Evolutionary conservation across 2,113 vertebrate genomes (phyloP), one percentile per base, ranked within the genome.

Genomic region (Ancistrus triradiatus): DNA sequence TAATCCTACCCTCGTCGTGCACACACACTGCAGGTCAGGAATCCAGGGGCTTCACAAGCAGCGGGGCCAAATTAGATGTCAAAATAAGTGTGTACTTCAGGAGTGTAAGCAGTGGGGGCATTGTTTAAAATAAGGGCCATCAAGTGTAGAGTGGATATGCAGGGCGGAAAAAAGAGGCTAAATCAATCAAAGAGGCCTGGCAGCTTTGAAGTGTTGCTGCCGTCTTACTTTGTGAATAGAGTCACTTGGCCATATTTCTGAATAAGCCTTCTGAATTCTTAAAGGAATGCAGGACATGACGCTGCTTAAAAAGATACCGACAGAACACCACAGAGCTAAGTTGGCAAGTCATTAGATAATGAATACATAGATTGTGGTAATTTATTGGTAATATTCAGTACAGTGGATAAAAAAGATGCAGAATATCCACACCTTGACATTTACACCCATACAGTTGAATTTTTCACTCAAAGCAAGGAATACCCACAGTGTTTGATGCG

Each of bases 401-500:
- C n/a, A n/a, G n/a, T n/a, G 47, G 35, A 49, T 35, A 44, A 56
- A 67, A 10, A 53, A 33, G 42, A 38, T 46, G 63, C 31, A 33
- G 6, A 33, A 33, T 6, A 6, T 57, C 63, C 59, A 22, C 3
- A 27, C 44, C 59, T 51, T 72, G 18, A 51, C 25, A 66, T 68
- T 60, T 63, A 44, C 37, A 67, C 50, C 31, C 35, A 57, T 72
- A 43, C 35, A 62, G 44, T 62, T 61, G 46, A 63, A 31, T 70
- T 33, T 40, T 55, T 25, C 21, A 73, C 63, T 60, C 33, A 62
- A 52, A 57, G 58, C 27, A 55, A 73, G 74, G 81, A 85, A 78
- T 59, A 79, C 79, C 84, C 78, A 51, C 48, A 59, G 68, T 77
- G 77, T 85, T 84, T 88, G 83, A 87, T 83, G 80, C 79, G 81